Conservation (phyloP, 30 jellyfish, hydroid and myxozoan species). For the Cassiopea andromeda region DNA sequence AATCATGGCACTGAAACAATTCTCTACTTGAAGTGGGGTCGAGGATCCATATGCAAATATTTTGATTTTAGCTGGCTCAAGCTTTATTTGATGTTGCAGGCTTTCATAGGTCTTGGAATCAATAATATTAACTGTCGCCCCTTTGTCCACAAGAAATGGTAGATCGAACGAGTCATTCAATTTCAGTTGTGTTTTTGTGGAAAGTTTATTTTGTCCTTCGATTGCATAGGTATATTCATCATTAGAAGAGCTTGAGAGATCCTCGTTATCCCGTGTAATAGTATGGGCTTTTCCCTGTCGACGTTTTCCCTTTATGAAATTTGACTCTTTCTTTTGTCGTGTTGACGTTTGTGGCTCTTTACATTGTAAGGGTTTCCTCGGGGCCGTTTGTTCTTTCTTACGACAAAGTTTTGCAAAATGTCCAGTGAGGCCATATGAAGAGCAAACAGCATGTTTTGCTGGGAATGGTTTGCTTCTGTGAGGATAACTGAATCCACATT, state of each 20-base stretch:
- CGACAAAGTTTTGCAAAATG: constrained; percentile 48
- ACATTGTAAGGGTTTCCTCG: constrained; percentile 35
- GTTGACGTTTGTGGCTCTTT: constrained; percentile 30
- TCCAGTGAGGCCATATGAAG: constrained; percentile 58
- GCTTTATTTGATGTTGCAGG: constrained; percentile 26
- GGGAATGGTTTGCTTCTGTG: constrained; percentile 58
- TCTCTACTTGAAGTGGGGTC: constrained; percentile 36
- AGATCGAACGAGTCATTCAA: constrained; percentile 40
- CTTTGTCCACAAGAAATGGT: constrained; percentile 28
- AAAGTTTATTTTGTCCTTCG: constrained; percentile 9
- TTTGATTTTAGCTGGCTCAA: constrained; percentile 45
- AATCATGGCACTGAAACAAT: constrained; percentile 35
- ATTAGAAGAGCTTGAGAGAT: constrained; percentile 35
- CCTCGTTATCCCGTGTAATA: constrained; percentile 23
- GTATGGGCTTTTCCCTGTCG: constrained; percentile 34
- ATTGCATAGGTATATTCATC: constrained; percentile 54
- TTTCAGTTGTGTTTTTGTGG: constrained; percentile 31
- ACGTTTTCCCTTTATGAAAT: constrained; percentile 32
- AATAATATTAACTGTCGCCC: constrained; percentile 46
- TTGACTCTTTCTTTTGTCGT: constrained; percentile 39
- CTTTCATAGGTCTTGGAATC: constrained; percentile 28
- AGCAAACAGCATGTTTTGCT: constrained; percentile 52
- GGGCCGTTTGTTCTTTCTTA: constrained; percentile 39
- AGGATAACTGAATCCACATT: constrained; percentile 58
- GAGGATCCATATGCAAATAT: constrained; percentile 58